A percentile compares a stretch with the other conserved stretches of the same genome.
These are phyloP conservation scores for Lutjanus argentimaculatus DNA, from an alignment of 2,797 vertebrate genomes.

Conservation along the genomic window DNA sequence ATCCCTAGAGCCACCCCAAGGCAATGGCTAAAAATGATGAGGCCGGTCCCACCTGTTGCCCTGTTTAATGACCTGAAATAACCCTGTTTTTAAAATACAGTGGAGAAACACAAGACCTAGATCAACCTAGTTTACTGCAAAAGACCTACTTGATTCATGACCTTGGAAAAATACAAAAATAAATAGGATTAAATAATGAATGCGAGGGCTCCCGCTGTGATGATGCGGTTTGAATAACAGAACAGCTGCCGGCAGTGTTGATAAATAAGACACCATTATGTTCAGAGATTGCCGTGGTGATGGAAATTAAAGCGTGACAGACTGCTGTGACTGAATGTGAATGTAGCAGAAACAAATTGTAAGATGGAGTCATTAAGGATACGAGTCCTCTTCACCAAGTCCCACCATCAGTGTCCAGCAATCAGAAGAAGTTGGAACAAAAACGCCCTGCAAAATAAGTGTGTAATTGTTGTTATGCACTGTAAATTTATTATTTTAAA, in stretches of 20 bases:
- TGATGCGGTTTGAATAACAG: slow-evolving; percentile 16
- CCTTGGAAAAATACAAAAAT: too few species aligned
- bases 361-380: not conserved
- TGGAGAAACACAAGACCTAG: not conserved
- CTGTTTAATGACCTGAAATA: not conserved
- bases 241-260: slow-evolving; percentile 5
- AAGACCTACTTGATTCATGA: not conserved
- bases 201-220: not conserved
- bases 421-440: not conserved
- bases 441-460: not conserved
- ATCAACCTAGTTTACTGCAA: not conserved
- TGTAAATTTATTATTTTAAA: not conserved
- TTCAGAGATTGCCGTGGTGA: not conserved
- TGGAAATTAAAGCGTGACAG: slow-evolving; percentile 18
- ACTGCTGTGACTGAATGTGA: slow-evolving; percentile 20
- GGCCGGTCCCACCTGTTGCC: not conserved
- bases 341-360: slow-evolving; percentile 8
- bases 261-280: slow-evolving; percentile 29
- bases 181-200: not conserved
- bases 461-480: not conserved
- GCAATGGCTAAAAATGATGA: not conserved
- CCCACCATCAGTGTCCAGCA: not conserved
- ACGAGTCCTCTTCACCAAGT: not conserved
- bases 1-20: not conserved
- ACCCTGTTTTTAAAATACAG: not conserved